These are phyloP conservation scores for Tribolium madens DNA, from an alignment of 1,140 invertebrate genomes.

Conservation along the genomic window DNA sequence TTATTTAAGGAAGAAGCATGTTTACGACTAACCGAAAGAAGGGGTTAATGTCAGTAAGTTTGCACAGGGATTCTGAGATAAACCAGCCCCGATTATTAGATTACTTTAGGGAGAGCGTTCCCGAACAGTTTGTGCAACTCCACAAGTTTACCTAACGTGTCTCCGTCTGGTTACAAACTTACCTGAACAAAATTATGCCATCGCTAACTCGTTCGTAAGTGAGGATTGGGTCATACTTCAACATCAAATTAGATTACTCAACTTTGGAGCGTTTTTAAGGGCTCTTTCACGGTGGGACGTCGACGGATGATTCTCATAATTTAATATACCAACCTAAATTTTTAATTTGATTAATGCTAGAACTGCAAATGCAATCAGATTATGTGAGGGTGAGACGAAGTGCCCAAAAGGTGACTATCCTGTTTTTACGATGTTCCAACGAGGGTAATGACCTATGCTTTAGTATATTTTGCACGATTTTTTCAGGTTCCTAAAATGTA, in stretches of 20 bases:
- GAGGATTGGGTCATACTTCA: background rate
- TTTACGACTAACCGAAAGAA: constrained; percentile 30
- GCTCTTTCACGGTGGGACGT: background rate
- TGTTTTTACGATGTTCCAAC: background rate
- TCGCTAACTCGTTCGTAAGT: background rate
- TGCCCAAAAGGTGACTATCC: background rate
- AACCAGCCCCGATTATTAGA: constrained; percentile 42
- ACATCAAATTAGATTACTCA: constrained; percentile 10
- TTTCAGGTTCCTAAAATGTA: too few species aligned
- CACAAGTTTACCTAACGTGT: constrained; percentile 33
- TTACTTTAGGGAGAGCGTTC: constrained; percentile 16
- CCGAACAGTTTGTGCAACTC: constrained; percentile 36
- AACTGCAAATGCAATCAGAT: background rate
- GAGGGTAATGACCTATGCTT: background rate
- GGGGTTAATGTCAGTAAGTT: constrained; percentile 35
- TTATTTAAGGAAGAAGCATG: constrained; percentile 21
- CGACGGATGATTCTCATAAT: constrained; percentile 14
- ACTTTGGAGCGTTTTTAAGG: background rate
- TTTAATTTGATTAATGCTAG: constrained; percentile 1
- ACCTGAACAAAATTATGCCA: constrained; percentile 21
- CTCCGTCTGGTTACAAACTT: background rate
- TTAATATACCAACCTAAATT: constrained; percentile 10
- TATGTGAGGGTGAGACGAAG: background rate
- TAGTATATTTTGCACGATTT: background rate
- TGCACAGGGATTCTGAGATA: constrained; percentile 29